Conservation (phyloP, 2,888 invertebrate species). For the Operophtera brumata region DNA sequence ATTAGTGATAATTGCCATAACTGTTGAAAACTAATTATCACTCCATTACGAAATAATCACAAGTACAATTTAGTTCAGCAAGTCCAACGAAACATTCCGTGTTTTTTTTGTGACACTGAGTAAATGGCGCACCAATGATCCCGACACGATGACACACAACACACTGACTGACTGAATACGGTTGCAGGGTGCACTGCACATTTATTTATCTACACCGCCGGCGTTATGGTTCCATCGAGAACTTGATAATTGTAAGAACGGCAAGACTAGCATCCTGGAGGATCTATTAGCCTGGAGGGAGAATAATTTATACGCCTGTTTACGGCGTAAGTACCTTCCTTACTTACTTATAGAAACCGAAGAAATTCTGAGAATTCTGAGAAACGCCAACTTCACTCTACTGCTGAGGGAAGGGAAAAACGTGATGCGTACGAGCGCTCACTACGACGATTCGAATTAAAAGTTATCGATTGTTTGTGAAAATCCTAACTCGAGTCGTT, state of each 20-base stretch:
- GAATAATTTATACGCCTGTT: slow-evolving; percentile 55
- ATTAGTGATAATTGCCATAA: slow-evolving; percentile 59
- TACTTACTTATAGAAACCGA: slow-evolving; percentile 59
- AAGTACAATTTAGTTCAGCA: slow-evolving; percentile 47
- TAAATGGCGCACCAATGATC: slow-evolving; percentile 72
- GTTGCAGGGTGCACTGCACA: slow-evolving; percentile 46
- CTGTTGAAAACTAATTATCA: slow-evolving; percentile 50
- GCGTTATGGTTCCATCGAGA: slow-evolving; percentile 35
- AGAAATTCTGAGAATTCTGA: slow-evolving; percentile 62
- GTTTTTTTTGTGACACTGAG: slow-evolving; percentile 56
- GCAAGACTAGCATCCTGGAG: slow-evolving; percentile 41
- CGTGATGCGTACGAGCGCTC: not conserved
- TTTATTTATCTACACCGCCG: slow-evolving; percentile 45
- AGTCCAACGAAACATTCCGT: slow-evolving; percentile 62
- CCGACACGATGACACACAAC: slow-evolving; percentile 72
- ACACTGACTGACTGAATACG: slow-evolving; percentile 62
- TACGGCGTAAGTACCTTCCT: slow-evolving; percentile 47
- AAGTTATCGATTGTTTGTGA: no score
- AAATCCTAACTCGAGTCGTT: no score
- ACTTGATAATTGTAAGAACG: slow-evolving; percentile 36
- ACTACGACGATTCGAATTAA: not conserved
- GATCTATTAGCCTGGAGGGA: slow-evolving; percentile 36
- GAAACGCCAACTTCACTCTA: slow-evolving; percentile 69
- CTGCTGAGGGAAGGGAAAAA: slow-evolving; percentile 23
- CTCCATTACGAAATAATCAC: slow-evolving; percentile 63